phyloP scores from a whole-genome alignment of 1,140 invertebrate species.

The Spodoptera frugiperda region DNA sequence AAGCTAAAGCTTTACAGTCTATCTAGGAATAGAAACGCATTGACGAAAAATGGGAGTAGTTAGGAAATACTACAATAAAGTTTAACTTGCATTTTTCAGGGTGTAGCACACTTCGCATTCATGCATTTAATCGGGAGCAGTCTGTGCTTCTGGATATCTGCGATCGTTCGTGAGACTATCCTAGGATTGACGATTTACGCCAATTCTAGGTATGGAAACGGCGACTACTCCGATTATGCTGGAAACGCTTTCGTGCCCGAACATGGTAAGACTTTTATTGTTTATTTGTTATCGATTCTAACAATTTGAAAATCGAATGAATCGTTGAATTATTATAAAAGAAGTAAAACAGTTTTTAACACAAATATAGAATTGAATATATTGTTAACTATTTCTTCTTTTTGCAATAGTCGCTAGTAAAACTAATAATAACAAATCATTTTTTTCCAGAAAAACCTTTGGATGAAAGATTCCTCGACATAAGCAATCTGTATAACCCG shows the following conservation, averaged over 20 bases:
- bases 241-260: constrained; percentile 5
- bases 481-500: constrained; percentile 65
- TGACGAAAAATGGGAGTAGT: no score
- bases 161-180: constrained; percentile 90
- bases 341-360: no score
- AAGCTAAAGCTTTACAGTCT: no score
- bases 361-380: no score
- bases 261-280: neutral
- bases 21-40: no score
- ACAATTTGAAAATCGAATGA: no score
- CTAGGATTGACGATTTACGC: constrained; percentile 86
- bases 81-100: constrained; percentile 73
- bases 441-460: constrained; percentile 22
- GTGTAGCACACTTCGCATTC: constrained; percentile 89
- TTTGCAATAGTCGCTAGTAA: no score
- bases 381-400: no score
- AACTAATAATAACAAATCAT: constrained; percentile 1
- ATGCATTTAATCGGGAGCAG: constrained; percentile 92
- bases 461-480: constrained; percentile 55
- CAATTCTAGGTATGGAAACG: constrained; percentile 65
- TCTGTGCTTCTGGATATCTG: constrained; percentile 91
- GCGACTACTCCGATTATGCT: constrained; percentile 23
- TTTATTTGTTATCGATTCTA: no score
- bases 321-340: no score
- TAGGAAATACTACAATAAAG: no score